A percentile compares a stretch with the other conserved stretches of the same genome.
Conservation (phyloP, 2,888 invertebrate species). For the Lithophane socia region DNA sequence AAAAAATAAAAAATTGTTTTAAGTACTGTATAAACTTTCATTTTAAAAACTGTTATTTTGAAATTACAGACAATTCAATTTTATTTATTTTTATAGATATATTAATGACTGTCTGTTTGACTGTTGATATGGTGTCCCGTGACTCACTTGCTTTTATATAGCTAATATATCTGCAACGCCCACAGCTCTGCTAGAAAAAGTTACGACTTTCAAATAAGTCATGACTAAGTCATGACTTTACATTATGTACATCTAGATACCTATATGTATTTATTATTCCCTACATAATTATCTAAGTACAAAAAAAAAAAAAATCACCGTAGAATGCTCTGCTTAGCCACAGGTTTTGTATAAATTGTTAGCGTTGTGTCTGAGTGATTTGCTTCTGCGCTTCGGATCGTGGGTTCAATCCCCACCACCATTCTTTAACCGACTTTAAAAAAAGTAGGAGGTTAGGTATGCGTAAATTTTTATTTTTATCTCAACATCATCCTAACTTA, state of each 20-base stretch:
- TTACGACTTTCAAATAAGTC: constrained; percentile 6
- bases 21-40: too few relatives aligned
- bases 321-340: neutral
- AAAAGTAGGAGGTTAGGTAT: too few relatives aligned
- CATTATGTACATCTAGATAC: neutral
- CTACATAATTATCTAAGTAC: too few relatives aligned
- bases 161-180: constrained; percentile 36
- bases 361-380: neutral
- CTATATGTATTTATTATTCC: neutral
- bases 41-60: too few relatives aligned
- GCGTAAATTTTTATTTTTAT: too few relatives aligned
- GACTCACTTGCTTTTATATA: constrained; percentile 14
- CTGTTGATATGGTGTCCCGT: neutral
- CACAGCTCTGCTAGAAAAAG: constrained; percentile 1
- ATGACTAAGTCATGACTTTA: neutral
- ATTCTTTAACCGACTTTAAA: neutral
- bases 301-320: neutral
- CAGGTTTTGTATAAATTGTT: neutral
- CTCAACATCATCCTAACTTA: too few relatives aligned
- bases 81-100: too few relatives aligned
- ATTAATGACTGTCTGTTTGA: too few relatives aligned
- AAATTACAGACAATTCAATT: too few relatives aligned
- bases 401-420: too few relatives aligned
- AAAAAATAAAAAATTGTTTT: too few relatives aligned
- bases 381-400: neutral